phyloP scores from a whole-genome alignment of 2,888 invertebrate species.

The Drosophila incognita region DNA sequence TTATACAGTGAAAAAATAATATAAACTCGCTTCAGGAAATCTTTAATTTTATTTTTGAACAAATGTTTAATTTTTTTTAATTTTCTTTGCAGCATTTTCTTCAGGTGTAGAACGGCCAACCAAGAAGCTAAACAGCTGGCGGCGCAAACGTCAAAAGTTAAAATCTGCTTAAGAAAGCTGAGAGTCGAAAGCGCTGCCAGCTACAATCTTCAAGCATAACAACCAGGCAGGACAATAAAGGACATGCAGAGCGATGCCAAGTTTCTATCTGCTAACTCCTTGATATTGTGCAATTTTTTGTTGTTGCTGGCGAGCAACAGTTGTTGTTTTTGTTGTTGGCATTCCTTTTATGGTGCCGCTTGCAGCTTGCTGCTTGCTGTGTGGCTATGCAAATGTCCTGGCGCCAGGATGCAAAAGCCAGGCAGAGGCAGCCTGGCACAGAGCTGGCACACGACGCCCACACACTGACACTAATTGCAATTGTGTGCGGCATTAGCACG shows the following conservation, averaged over 20 bases:
- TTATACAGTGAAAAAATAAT: background rate
- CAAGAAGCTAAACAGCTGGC: slow-evolving; percentile 18
- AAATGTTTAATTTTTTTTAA: background rate
- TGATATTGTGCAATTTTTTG: slow-evolving; percentile 31
- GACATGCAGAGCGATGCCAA: background rate
- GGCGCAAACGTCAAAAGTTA: slow-evolving; percentile 48
- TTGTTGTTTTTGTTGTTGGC: slow-evolving; percentile 14
- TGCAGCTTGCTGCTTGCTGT: slow-evolving; percentile 6
- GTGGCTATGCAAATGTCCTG: slow-evolving; percentile 64
- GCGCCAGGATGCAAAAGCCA: slow-evolving; percentile 19
- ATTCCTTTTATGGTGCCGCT: slow-evolving; percentile 65
- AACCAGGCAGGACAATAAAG: slow-evolving; percentile 3
- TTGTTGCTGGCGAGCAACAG: slow-evolving; percentile 6
- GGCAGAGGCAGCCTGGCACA: slow-evolving; percentile 1
- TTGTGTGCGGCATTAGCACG: slow-evolving; percentile 78
- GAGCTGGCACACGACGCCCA: slow-evolving; percentile 40
- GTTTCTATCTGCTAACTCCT: background rate
- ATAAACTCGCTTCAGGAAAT: background rate
- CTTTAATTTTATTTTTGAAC: background rate
- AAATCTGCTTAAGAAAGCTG: slow-evolving; percentile 74
- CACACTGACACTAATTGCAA: slow-evolving; percentile 80
- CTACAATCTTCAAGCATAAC: slow-evolving; percentile 47
- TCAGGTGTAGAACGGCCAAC: background rate
- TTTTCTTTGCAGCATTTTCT: background rate
- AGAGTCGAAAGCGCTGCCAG: slow-evolving; percentile 25